These are phyloP conservation scores for Chironomus riparius DNA, from an alignment of 2,888 invertebrate genomes.

Conservation along the genomic window DNA sequence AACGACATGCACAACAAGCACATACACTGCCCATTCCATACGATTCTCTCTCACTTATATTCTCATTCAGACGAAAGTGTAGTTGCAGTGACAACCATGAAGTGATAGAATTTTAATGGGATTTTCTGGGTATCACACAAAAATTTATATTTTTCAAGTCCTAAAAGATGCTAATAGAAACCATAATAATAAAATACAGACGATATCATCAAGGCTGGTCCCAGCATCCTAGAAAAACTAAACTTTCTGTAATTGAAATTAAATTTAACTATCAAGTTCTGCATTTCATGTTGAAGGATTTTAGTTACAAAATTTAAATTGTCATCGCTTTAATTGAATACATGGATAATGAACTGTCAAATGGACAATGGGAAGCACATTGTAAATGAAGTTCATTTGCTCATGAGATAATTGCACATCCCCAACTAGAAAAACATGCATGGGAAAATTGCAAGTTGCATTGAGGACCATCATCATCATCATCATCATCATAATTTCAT, in stretches of 20 bases:
- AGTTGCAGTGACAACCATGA: not conserved
- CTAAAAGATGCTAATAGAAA: not conserved
- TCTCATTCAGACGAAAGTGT: no score
- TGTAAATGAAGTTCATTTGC: not conserved
- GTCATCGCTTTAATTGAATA: not conserved
- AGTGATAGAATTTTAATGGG: constrained; percentile 15
- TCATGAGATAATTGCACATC: no score
- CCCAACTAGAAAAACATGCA: not conserved
- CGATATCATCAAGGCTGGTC: not conserved
- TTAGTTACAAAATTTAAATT: constrained; percentile 3
- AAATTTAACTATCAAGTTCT: not conserved
- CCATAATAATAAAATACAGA: not conserved
- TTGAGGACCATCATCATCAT: not conserved
- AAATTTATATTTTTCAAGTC: not conserved
- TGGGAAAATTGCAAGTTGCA: constrained; percentile 2
- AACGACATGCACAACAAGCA: not conserved
- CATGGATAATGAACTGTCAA: not conserved
- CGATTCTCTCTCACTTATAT: not conserved
- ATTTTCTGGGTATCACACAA: not conserved
- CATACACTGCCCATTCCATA: not conserved
- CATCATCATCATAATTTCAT: not conserved
- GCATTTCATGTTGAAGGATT: not conserved
- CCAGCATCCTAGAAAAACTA: not conserved
- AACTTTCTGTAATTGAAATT: no score
- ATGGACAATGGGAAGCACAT: not conserved